phyloP scores from a whole-genome alignment of 2,888 invertebrate species.

The Petrolisthes manimaculis region DNA sequence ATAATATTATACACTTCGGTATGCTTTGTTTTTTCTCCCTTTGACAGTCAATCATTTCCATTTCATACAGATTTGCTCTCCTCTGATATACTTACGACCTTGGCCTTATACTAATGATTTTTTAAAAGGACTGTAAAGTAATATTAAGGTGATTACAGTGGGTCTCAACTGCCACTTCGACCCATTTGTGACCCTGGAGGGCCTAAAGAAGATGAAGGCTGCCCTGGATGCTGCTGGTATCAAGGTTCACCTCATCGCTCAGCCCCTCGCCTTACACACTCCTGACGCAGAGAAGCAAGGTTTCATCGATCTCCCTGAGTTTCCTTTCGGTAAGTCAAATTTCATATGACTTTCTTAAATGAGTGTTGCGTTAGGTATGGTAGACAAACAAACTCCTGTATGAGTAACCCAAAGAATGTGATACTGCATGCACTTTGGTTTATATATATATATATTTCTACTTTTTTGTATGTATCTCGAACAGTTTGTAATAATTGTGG shows the following conservation, averaged over 20 bases:
- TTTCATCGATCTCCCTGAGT: slow-evolving; percentile 71
- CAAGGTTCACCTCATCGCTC: slow-evolving; percentile 69
- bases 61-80: background rate
- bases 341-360: no score
- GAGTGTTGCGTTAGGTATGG: no score
- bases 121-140: no score
- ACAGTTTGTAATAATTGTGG: background rate
- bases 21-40: no score
- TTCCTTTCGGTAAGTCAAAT: slow-evolving; percentile 69
- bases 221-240: slow-evolving; percentile 68
- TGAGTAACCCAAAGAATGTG: no score
- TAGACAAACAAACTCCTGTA: no score
- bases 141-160: slow-evolving; percentile 65
- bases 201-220: slow-evolving; percentile 69
- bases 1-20: background rate
- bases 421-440: no score
- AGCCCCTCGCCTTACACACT: slow-evolving; percentile 69
- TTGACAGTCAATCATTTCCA: background rate
- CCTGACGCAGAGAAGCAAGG: slow-evolving; percentile 70
- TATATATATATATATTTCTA: no score
- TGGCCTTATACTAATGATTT: no score
- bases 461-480: no score
- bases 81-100: background rate
- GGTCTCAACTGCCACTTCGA: slow-evolving; percentile 71
- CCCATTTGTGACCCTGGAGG: slow-evolving; percentile 68